A percentile compares a stretch with the other conserved stretches of the same genome.
phyloP scores from a whole-genome alignment of 30 jellyfish, hydroid and myxozoan genomes.

The Cassiopea xamachana region DNA sequence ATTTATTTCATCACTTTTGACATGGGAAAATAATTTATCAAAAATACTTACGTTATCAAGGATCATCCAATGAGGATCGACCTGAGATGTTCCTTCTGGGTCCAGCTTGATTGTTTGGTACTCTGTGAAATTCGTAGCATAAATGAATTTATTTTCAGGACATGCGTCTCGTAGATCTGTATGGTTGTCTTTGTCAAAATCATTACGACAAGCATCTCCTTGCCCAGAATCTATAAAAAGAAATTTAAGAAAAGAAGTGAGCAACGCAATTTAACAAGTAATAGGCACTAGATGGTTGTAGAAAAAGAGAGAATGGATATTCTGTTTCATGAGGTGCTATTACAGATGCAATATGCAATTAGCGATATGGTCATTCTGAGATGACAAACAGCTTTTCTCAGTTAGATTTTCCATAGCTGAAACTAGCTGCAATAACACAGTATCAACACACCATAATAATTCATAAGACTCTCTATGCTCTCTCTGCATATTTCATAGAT shows the following conservation, averaged over 20 bases:
- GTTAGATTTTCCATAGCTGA: no score
- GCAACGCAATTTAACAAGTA: not conserved
- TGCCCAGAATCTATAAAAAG: constrained; percentile 82
- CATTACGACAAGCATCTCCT: constrained; percentile 91
- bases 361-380: no score
- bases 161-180: constrained; percentile 79
- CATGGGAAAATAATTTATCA: not conserved
- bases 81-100: constrained; percentile 97
- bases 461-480: not conserved
- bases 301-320: no score
- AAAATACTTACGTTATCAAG: constrained; percentile 61
- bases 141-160: constrained; percentile 81
- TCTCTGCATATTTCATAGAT: not conserved
- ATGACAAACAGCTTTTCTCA: no score
- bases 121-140: constrained; percentile 79
- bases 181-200: constrained; percentile 75
- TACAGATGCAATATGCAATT: no score
- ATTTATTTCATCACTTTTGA: no score
- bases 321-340: no score
- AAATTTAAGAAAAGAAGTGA: not conserved
- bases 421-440: no score
- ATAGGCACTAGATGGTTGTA: no score
- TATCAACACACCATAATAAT: no score
- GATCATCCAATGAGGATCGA: constrained; percentile 95
- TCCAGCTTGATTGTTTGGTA: constrained; percentile 81